These are phyloP conservation scores for Aspiorhynchus laticeps DNA, from an alignment of 2,113 vertebrate species.

Conservation along the genomic window DNA sequence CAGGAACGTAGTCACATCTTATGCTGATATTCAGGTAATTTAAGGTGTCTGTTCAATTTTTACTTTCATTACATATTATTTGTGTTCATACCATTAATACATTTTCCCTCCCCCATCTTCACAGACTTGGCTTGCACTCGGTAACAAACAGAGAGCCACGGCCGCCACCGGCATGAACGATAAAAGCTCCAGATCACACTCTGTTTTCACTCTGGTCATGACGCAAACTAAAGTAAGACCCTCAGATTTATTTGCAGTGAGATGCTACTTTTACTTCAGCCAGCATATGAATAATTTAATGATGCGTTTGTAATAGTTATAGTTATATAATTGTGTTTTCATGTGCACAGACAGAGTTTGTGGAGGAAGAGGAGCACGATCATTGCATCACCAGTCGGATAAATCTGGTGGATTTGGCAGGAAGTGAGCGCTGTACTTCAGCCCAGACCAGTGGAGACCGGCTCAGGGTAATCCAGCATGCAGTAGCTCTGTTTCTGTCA, in stretches of 20 bases:
- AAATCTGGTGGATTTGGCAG: slow-evolving; percentile 91
- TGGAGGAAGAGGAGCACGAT: slow-evolving; percentile 88
- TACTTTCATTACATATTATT: neutral
- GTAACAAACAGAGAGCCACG: slow-evolving; percentile 94
- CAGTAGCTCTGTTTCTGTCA: neutral
- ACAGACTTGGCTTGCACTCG: slow-evolving; percentile 90
- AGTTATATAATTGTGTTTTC: neutral
- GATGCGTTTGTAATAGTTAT: neutral
- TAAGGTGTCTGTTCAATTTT: neutral
- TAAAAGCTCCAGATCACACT: slow-evolving; percentile 96
- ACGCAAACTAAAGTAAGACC: slow-evolving; percentile 89
- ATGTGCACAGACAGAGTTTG: slow-evolving; percentile 81
- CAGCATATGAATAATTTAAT: neutral
- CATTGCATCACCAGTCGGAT: slow-evolving; percentile 88
- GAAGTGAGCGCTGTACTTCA: slow-evolving; percentile 86
- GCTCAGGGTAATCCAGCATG: slow-evolving; percentile 79
- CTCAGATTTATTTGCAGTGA: neutral
- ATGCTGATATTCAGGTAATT: slow-evolving; percentile 87
- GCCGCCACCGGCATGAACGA: slow-evolving; percentile 97
- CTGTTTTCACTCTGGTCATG: slow-evolving; percentile 90
- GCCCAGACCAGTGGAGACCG: slow-evolving; percentile 85
- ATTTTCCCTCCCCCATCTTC: slow-evolving; percentile 37
- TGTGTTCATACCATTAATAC: neutral
- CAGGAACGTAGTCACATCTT: slow-evolving; percentile 91
- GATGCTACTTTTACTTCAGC: neutral